phyloP scores from a whole-genome alignment of 2,113 vertebrate species.

The Charadrius vociferus region DNA sequence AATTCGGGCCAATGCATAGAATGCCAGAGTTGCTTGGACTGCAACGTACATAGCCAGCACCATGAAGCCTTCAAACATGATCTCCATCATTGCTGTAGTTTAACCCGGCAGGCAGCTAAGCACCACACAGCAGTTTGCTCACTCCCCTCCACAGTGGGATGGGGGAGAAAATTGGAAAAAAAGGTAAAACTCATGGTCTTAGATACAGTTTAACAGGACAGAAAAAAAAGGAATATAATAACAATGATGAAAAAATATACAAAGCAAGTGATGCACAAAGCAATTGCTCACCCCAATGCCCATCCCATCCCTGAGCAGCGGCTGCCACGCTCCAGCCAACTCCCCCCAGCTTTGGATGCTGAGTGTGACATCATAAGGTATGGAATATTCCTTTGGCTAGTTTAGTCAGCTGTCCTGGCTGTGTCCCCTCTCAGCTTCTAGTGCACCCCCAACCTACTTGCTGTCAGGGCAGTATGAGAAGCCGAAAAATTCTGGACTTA shows the following conservation, averaged over 20 bases:
- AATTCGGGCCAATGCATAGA: slow-evolving; percentile 51
- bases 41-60: slow-evolving; percentile 68
- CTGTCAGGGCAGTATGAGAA: not conserved
- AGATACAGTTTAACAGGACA: not conserved
- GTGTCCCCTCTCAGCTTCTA: not conserved
- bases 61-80: slow-evolving; percentile 69
- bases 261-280: not conserved
- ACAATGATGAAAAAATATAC: not conserved
- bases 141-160: no score
- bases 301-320: not conserved
- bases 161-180: not conserved
- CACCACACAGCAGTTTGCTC: not conserved
- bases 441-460: not conserved
- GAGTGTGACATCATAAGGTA: not conserved
- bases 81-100: not conserved
- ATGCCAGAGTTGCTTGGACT: slow-evolving; percentile 51
- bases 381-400: not conserved
- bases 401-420: not conserved
- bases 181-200: not conserved
- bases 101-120: not conserved
- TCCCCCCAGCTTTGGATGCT: not conserved
- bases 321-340: not conserved
- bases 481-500: not conserved
- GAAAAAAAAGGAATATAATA: not conserved
- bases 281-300: not conserved